Base-by-base conservation (phyloP, 2,888 invertebrate genomes). In the Troilus luridus region DNA sequence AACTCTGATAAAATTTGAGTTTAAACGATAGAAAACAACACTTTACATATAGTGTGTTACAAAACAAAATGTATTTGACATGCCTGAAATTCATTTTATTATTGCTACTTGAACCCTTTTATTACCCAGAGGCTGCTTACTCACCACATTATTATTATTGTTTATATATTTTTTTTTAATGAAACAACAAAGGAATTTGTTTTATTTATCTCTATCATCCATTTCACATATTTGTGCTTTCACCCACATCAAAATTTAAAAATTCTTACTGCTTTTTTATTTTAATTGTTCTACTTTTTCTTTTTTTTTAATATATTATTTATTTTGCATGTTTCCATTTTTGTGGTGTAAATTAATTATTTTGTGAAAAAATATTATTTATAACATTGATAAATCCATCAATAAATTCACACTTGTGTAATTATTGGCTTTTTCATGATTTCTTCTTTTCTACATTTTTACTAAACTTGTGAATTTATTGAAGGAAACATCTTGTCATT, bases 131-230 rank as follows among this genome's bases (percentile, higher is more conserved):
- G 85, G 85, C 85, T 58, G 85, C 56, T 56, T 54, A 85, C 12
- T 11, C 12, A 41, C 19, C 27, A 77, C 9, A 41, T 41, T 19
- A 77, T 77, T 19, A 77, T 41, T 14, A 59, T 67, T 67, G 5
- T 67, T 67, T n/a, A 41, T 41, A 41, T 41, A 0, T 41, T 41
- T 41, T 21, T 21, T 85, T 85, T n/a, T 58, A 2, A 56, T 10
- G 19, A 85, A 56, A 54, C 85, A 85, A 56, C 19, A 21, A 21
- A 81, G 19, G 21, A 21, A 85, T 56, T 85, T 19, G 56, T 85
- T 85, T 21, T 58, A 58, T 85, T 85, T 85, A 85, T 85, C 54
- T 85, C 56, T 85, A 85, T 85, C 85, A 85, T 85, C 56, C 85
- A 85, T 85, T 54, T 85, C 41, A 56, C 56, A 56, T 56, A 9